Conservation (phyloP, 2,888 invertebrate species). For the Drosophila subsilvestris region DNA sequence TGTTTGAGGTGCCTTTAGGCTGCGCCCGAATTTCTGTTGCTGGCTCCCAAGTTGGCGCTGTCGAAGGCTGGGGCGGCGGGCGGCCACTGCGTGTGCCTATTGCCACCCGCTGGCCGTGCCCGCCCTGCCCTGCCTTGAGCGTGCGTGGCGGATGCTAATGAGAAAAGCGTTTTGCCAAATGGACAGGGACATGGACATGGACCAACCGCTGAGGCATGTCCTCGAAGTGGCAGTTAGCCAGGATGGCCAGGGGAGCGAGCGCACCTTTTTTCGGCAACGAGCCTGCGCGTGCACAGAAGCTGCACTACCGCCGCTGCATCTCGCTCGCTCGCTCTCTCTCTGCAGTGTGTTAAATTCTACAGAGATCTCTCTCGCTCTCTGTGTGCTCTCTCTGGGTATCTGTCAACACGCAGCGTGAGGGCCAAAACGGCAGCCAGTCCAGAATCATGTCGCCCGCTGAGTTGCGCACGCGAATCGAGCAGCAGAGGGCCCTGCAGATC, state of each 20-base stretch:
- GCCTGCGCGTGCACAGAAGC: constrained; percentile 72
- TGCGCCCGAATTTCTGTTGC: too few relatives aligned
- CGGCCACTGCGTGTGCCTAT: constrained; percentile 24
- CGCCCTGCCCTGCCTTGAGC: constrained; percentile 31
- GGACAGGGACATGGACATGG: constrained; percentile 1
- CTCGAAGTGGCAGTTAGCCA: constrained; percentile 35
- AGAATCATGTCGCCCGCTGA: constrained; percentile 52
- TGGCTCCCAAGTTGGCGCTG: too few relatives aligned
- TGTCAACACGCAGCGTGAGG: constrained; percentile 33
- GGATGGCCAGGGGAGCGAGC: constrained; percentile 8
- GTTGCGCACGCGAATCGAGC: constrained; percentile 69
- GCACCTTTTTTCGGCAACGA: constrained; percentile 27
- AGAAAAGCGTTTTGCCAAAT: constrained; percentile 13
- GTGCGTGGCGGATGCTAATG: constrained; percentile 57
- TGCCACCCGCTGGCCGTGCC: constrained; percentile 38
- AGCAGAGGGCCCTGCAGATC: not conserved
- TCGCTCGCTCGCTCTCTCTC: constrained; percentile 1
- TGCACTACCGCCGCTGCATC: constrained; percentile 9
- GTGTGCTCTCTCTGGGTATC: constrained; percentile 5
- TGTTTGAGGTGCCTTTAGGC: too few relatives aligned
- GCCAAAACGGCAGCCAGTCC: constrained; percentile 43
- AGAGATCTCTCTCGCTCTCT: constrained; percentile 5
- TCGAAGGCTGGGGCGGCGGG: not conserved
- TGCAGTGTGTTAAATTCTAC: not conserved
- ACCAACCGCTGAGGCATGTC: constrained; percentile 68